Evolutionary conservation across 2,888 invertebrate genomes (phyloP).

Genomic region (Neelides folsomi): DNA sequence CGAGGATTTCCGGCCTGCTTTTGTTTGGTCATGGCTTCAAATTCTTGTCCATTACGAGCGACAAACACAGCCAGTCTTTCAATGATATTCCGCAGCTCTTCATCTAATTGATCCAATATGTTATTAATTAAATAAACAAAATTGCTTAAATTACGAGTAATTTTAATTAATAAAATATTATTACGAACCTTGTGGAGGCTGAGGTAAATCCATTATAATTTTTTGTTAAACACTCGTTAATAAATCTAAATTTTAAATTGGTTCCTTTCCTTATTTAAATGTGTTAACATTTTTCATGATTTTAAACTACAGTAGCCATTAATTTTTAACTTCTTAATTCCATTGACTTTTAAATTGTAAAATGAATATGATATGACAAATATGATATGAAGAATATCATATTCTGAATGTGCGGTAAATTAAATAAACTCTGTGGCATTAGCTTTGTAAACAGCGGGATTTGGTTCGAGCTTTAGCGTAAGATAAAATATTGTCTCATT

Average conservation of each 20-base stretch:
- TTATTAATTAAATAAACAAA: not conserved
- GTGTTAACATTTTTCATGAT: too few species aligned
- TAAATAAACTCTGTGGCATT: too few species aligned
- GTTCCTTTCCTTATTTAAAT: too few species aligned
- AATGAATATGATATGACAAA: too few species aligned
- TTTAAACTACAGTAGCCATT: too few species aligned
- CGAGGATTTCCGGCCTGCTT: slow-evolving; percentile 97
- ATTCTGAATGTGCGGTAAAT: too few species aligned
- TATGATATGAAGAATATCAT: too few species aligned
- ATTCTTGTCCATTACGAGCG: slow-evolving; percentile 97
- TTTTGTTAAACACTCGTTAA: not conserved
- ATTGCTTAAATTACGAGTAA: not conserved
- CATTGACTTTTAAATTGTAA: too few species aligned
- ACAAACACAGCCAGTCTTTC: slow-evolving; percentile 98
- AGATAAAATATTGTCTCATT: too few species aligned
- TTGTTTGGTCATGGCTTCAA: slow-evolving; percentile 96
- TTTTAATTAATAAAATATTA: slow-evolving; percentile 25
- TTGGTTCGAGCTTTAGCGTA: too few species aligned
- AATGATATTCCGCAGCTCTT: slow-evolving; percentile 89
- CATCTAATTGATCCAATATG: slow-evolving; percentile 49
- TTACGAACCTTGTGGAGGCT: slow-evolving; percentile 49
- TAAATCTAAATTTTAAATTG: too few species aligned
- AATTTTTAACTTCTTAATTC: too few species aligned
- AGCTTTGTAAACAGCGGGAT: not conserved
- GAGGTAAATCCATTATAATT: slow-evolving; percentile 42